Percentiles rank a stretch among this genome's conserved stretches.
Conservation (phyloP, 1,140 invertebrate species). For the Argopecten irradians region DNA sequence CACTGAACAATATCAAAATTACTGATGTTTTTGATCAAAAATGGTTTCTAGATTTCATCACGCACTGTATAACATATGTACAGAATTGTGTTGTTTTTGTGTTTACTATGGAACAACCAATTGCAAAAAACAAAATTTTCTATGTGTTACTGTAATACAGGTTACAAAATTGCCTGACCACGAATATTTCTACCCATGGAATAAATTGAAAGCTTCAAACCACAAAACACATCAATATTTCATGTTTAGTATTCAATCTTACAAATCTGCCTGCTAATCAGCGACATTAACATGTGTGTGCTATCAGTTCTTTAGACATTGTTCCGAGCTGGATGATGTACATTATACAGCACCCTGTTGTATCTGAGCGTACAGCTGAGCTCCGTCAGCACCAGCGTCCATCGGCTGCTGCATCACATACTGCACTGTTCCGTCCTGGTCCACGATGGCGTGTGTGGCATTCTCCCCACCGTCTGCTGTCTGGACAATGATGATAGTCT, state of each 20-base stretch:
- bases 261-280: too few species aligned
- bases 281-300: too few species aligned
- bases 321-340: background rate
- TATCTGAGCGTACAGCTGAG: constrained; percentile 47
- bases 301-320: background rate
- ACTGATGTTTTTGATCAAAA: background rate
- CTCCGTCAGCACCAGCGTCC: constrained; percentile 38
- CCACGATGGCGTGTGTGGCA: constrained; percentile 70
- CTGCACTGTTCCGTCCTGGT: constrained; percentile 68
- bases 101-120: too few species aligned
- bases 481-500: constrained; percentile 74
- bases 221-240: too few species aligned
- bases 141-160: too few species aligned
- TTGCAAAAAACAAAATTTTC: too few species aligned
- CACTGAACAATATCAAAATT: background rate
- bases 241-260: too few species aligned
- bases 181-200: too few species aligned
- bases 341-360: constrained; percentile 30
- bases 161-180: too few species aligned
- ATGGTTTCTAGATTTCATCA: background rate
- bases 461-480: constrained; percentile 66
- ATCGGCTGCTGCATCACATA: constrained; percentile 66
- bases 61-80: background rate
- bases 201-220: too few species aligned
- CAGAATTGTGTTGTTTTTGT: background rate